phyloP scores from a whole-genome alignment of 2,888 invertebrate species.

The Scrobipalpa costella region DNA sequence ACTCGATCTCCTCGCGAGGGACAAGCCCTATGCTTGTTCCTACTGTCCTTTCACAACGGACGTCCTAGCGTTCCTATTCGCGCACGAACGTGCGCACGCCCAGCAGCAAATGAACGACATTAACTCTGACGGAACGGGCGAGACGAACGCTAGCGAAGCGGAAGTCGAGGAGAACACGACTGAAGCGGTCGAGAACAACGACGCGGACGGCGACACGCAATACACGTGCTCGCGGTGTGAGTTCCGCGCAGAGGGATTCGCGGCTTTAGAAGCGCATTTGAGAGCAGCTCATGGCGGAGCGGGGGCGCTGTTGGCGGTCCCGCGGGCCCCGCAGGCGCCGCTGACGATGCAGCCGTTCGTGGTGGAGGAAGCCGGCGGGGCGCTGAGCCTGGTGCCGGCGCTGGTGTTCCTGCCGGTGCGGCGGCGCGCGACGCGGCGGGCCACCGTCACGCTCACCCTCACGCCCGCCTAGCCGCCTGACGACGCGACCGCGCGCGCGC shows the following conservation, averaged over 20 bases:
- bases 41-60: conserved; percentile 94
- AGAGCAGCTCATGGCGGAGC: conserved; percentile 75
- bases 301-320: conserved; percentile 76
- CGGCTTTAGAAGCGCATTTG: conserved; percentile 73
- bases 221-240: conserved; percentile 76
- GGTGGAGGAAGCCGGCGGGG: conserved; percentile 83
- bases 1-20: conserved; percentile 78
- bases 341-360: conserved; percentile 97
- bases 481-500: conserved; percentile 50
- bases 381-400: conserved; percentile 90
- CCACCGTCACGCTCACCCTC: conserved; percentile 95
- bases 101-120: conserved; percentile 48
- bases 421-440: conserved; percentile 90
- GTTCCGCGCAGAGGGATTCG: conserved; percentile 74
- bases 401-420: conserved; percentile 97
- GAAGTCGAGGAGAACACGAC: conserved; percentile 33
- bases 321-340: conserved; percentile 84
- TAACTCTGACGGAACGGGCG: conserved; percentile 36
- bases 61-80: conserved; percentile 93
- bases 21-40: conserved; percentile 93
- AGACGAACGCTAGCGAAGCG: conserved; percentile 36
- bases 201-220: conserved; percentile 54
- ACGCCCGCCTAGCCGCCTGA: conserved; percentile 89
- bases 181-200: conserved; percentile 27
- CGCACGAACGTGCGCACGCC: conserved; percentile 93